Evolutionary conservation across 2,113 vertebrate genomes (phyloP).

Genomic region (Semnopithecus entellus): DNA sequence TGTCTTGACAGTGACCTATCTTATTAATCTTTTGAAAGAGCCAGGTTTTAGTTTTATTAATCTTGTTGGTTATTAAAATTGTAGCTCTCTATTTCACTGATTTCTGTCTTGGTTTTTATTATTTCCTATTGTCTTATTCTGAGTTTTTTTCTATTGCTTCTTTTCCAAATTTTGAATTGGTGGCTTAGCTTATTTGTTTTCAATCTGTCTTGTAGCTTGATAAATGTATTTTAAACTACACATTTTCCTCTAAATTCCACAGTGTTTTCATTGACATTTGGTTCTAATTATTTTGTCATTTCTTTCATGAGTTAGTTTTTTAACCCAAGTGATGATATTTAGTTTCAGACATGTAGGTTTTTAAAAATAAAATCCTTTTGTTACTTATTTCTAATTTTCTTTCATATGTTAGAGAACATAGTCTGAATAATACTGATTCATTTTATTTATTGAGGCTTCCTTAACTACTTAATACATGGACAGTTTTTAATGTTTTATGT

Average conservation of each 20-base stretch:
- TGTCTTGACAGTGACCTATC: neutral
- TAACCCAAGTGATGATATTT: neutral
- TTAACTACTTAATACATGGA: neutral
- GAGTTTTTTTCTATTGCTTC: neutral
- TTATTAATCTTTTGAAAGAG: neutral
- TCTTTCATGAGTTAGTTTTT: neutral
- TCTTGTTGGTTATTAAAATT: neutral
- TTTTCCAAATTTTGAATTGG: neutral
- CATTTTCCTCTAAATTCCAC: neutral
- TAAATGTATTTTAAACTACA: neutral
- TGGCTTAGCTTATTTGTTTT: neutral
- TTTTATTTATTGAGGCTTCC: neutral
- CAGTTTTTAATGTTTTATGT: neutral
- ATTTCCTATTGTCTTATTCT: neutral
- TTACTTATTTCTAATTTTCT: neutral
- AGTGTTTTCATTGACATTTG: neutral
- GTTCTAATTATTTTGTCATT: neutral
- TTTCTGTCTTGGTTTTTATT: neutral
- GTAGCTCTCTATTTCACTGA: neutral
- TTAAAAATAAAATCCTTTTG: neutral
- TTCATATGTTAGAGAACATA: neutral
- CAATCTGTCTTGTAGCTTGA: neutral
- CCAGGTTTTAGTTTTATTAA: neutral
- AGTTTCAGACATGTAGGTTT: neutral
- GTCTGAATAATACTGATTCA: neutral